These are phyloP conservation scores for Chironomus riparius DNA, from an alignment of 2,888 invertebrate species.

Conservation along the genomic window DNA sequence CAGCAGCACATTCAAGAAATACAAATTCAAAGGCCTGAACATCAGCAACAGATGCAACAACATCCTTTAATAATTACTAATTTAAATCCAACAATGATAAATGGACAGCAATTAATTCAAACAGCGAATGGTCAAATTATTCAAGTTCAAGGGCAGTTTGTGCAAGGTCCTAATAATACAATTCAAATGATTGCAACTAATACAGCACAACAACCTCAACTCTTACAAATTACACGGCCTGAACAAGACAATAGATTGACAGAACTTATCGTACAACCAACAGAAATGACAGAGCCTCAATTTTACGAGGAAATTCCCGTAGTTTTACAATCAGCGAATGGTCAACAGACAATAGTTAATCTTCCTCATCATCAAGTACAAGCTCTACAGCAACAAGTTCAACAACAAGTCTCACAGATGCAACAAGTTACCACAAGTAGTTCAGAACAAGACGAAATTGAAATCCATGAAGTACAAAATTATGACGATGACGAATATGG, in stretches of 20 bases:
- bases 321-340: slow-evolving; percentile 30
- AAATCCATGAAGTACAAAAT: slow-evolving; percentile 27
- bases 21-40: slow-evolving; percentile 16
- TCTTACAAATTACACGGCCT: slow-evolving; percentile 32
- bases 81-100: slow-evolving; percentile 37
- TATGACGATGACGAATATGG: slow-evolving; percentile 17
- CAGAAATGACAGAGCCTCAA: slow-evolving; percentile 34
- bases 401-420: slow-evolving; percentile 32
- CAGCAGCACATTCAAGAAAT: slow-evolving; percentile 8
- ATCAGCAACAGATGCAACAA: neutral
- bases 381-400: slow-evolving; percentile 31
- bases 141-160: slow-evolving; percentile 36
- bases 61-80: slow-evolving; percentile 35
- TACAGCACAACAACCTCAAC: slow-evolving; percentile 30
- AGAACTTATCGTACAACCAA: slow-evolving; percentile 37
- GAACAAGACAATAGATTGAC: slow-evolving; percentile 32
- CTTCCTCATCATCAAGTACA: slow-evolving; percentile 37
- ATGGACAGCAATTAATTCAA: slow-evolving; percentile 36
- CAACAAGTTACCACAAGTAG: neutral
- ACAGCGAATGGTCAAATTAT: slow-evolving; percentile 40
- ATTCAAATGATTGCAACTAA: slow-evolving; percentile 21
- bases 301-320: slow-evolving; percentile 36
- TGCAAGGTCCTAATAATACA: slow-evolving; percentile 21
- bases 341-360: slow-evolving; percentile 34
- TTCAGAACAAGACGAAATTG: slow-evolving; percentile 18